Base-by-base conservation (phyloP, 2,113 vertebrate genomes). In the Scomber colias region DNA sequence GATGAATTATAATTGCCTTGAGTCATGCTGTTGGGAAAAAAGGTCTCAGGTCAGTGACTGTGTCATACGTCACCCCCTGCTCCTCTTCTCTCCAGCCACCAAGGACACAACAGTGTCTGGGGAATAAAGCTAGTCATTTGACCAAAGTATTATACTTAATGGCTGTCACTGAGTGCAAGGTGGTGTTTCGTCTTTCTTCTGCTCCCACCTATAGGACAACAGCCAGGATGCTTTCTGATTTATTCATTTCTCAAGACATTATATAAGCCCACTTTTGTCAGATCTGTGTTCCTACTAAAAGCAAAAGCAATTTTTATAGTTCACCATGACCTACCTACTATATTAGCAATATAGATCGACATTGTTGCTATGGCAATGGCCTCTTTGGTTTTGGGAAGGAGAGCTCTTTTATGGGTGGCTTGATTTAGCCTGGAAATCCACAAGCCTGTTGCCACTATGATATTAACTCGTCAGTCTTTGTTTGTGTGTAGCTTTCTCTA, bases 11-110 rank as follows among this genome's bases (percentile, higher is more conserved):
- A 45, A 48, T 27, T 69, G 69, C 63, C 68, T 80, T 86, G 87
- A 89, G 76, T 92, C 89, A 86, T 45, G 17, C 51, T 73, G 54
- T 15, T 48, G 70, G 68, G 21, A 60, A 86, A 77, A 40, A 79
- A 82, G 76, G 63, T 60, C 65, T 53, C 44, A 53, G 64, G 71
- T 86, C 81, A 51, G 57, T 44, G 66, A 65, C 40, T 83, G 64
- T 63, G 68, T 81, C 78, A 76, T 66, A 27, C 11, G 46, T 84
- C 62, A 74, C 62, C 67, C 54, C 46, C 59, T 27, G 75, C 74
- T 69, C 48, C 57, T 73, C 27, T 57, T 61, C 16, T 24, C 21
- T 55, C 59, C n/a, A 40, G 49, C 35, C 60, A 31, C 15, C 62
- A 72, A 75, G 77, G 69, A 70, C 74, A 72, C 57, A 57, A 0